Evolutionary conservation across 1,140 invertebrate species (phyloP), one percentile per base, ranked within the genome.

Genomic region (Drosophila malerkotliana): DNA sequence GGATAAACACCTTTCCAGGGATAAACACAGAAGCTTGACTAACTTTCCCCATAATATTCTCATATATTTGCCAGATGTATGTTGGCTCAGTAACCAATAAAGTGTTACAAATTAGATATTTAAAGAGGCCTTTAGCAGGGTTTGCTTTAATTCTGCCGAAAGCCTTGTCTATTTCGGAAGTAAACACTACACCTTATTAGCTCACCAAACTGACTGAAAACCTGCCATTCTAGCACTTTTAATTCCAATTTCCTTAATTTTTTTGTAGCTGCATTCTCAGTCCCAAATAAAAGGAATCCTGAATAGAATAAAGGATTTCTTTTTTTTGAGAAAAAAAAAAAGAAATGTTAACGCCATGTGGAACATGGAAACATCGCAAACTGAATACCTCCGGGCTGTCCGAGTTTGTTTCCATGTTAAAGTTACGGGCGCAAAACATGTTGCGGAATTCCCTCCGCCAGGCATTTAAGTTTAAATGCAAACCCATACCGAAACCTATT

Each of bases 141-240:
- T 45, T 4, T 26, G 30, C 77, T 85, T 73, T 77, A 80, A 84
- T 84, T 61, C 84, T 59, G 48, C 59, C 53, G 73, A 73, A 64
- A 67, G 58, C 64, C 60, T 51, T 6, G 56, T 26, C 10, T 12
- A 18, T 18, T 28, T 2, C 4, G 12, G 34, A 10, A 24, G 18
- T 47, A 18, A 10, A 4, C 44, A 47, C 18, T 47, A 12, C 4
- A 2, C 30, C 10, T 45, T 44, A 64, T 52, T 64, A 32, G 26
- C 34, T 63, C 14, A 63, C 32, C 18, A 24, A 24, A 21, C 21
- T 21, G 0, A 21, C 4, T 1, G 4, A 9, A 8, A 3, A 9
- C n/a, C 9, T 0, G 41, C 44, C 8, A 18, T 47, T n/a, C 44
- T 39, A 30, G n/a, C 32, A 39, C 48, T 67, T 63, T 44, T 26